A percentile compares a stretch with the other conserved stretches of the same genome.
Conservation (phyloP, 2,113 vertebrate genomes). For the Ceuthmochares aereus region DNA sequence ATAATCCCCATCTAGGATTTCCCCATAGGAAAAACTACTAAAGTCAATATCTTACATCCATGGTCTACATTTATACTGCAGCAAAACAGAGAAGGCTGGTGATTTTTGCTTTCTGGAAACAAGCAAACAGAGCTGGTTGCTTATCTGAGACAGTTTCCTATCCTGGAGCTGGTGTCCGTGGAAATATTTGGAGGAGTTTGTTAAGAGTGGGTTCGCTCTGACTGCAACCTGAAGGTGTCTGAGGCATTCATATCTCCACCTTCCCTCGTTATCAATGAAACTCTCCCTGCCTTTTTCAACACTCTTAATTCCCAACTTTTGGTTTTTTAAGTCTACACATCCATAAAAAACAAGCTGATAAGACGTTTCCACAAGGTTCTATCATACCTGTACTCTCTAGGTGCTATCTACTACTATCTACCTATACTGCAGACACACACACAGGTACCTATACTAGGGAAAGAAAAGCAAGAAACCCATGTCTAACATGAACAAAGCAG, state of each 20-base stretch:
- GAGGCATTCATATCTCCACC: rapidly evolving
- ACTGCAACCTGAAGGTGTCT: not conserved
- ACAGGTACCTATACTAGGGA: not conserved
- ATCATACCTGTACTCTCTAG: rapidly evolving
- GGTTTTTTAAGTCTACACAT: rapidly evolving
- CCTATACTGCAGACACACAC: not conserved
- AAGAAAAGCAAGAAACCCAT: not conserved
- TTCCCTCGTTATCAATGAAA: rapidly evolving
- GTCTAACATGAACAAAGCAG: not conserved
- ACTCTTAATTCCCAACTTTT: not conserved
- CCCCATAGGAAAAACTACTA: not conserved
- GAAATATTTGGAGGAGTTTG: not conserved
- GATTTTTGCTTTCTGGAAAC: not conserved
- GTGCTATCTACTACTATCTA: no score
- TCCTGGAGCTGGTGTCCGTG: not conserved
- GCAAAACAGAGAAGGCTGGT: not conserved
- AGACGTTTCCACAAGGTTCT: not conserved
- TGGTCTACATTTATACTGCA: not conserved
- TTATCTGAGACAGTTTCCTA: not conserved
- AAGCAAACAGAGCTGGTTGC: not conserved
- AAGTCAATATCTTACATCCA: not conserved
- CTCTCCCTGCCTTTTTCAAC: not conserved
- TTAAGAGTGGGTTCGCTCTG: not conserved
- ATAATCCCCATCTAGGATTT: conserved; percentile 55
- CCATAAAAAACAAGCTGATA: not conserved